These are phyloP conservation scores for Amaurobius ferox DNA, from an alignment of 2,888 invertebrate genomes.

Conservation along the genomic window DNA sequence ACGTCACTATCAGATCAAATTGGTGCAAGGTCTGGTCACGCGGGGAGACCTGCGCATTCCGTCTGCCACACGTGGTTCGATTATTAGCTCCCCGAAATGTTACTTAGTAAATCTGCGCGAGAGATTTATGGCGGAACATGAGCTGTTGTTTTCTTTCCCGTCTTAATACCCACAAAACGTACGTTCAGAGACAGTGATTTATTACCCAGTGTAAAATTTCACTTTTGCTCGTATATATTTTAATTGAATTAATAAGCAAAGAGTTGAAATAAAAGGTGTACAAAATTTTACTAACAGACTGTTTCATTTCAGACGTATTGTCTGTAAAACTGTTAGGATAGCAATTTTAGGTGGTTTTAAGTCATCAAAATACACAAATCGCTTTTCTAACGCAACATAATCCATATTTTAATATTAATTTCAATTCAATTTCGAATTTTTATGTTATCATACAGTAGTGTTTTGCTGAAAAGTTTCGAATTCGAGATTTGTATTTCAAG, in stretches of 20 bases:
- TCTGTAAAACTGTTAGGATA: no score
- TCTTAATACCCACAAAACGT: slow-evolving; percentile 13
- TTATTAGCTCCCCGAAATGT: slow-evolving; percentile 59
- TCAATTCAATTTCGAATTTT: no score
- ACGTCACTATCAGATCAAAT: slow-evolving; percentile 68
- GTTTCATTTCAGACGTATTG: no score
- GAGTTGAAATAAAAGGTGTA: no score
- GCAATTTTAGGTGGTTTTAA: no score
- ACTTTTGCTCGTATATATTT: neutral
- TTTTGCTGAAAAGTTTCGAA: no score
- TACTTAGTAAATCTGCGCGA: slow-evolving; percentile 58
- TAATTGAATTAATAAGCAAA: slow-evolving; percentile 10
- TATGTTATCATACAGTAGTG: no score
- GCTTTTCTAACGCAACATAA: no score
- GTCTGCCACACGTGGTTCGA: slow-evolving; percentile 57
- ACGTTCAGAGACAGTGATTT: slow-evolving; percentile 15
- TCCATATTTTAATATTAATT: no score
- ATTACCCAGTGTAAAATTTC: slow-evolving; percentile 10
- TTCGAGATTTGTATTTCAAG: no score
- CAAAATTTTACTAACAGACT: no score
- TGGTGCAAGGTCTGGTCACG: slow-evolving; percentile 70
- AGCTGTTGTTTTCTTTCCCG: slow-evolving; percentile 26
- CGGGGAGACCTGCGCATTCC: slow-evolving; percentile 60
- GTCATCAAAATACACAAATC: no score
- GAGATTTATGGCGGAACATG: slow-evolving; percentile 40